These are phyloP conservation scores for Hirundichthys speculiger DNA, from an alignment of 2,113 vertebrate species.

Conservation along the genomic window DNA sequence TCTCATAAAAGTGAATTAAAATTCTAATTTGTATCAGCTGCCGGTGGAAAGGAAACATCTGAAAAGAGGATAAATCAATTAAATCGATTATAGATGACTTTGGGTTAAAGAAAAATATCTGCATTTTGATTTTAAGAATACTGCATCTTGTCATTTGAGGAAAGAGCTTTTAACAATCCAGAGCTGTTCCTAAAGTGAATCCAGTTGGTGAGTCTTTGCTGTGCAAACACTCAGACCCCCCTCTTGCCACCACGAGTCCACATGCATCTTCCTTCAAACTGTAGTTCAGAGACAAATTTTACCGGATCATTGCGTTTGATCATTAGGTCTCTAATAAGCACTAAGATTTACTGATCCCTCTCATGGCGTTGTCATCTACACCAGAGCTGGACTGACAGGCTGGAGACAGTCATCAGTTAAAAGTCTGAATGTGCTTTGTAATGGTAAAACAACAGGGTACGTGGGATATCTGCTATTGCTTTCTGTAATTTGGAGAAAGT, in stretches of 20 bases:
- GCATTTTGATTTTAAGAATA: neutral
- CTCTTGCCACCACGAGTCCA: neutral
- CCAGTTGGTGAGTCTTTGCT: constrained; percentile 7
- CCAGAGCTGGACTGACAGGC: constrained; percentile 42
- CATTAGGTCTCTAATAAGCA: constrained; percentile 52
- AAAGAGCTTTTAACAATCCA: constrained; percentile 4
- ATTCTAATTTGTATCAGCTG: too few species aligned
- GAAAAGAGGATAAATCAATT: too few species aligned
- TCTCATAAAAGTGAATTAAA: too few species aligned
- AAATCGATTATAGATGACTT: too few species aligned
- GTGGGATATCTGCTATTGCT: neutral
- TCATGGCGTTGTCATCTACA: constrained; percentile 29
- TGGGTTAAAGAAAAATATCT: too few species aligned
- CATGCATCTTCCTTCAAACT: constrained; percentile 11
- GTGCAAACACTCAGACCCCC: neutral
- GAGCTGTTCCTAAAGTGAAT: neutral
- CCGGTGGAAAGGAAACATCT: too few species aligned
- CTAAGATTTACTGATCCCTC: constrained; percentile 50
- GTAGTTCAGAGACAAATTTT: constrained; percentile 30
- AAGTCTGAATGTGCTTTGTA: constrained; percentile 17
- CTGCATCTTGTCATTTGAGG: neutral
- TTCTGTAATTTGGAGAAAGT: constrained; percentile 5
- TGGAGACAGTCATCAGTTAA: constrained; percentile 31
- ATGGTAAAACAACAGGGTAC: constrained; percentile 9
- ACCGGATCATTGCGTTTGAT: constrained; percentile 39